Base-by-base conservation (phyloP, 2,113 vertebrate species). In the Sorex fumeus region DNA sequence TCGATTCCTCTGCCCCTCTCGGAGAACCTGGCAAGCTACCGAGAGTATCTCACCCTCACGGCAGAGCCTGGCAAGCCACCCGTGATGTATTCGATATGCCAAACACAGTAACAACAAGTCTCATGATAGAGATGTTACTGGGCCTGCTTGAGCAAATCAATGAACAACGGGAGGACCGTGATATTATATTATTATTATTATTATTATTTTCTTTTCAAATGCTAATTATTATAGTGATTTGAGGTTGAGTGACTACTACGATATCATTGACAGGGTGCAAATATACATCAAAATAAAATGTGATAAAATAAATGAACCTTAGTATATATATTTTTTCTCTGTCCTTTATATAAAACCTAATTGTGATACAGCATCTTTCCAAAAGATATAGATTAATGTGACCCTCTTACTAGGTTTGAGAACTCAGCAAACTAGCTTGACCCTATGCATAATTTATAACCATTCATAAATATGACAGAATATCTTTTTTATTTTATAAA, bases 241-340 rank as follows among this genome's bases (percentile, higher is more conserved):
- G 28, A 19, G 87, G 57, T 92, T 94, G 72, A 81, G 4, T 84
- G 43, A 45, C 64, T 62, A 92, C 84, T 89, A 85, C 47, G 28
- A 81, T 57, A 89, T 87, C 28, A 32, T 0, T 95, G 84, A 87
- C 12, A 90, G 18, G 57, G 90, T 88, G 84, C 43, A 8, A 27
- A 91, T 74, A 91, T 53, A 91, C n/a, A 82, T 87, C 70, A 62
- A 84, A 91, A 85, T 15, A 75, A 93, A 88, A 87, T 66, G 40
- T 50, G n/a, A 30, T 78, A 78, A 87, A 92, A 94, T 77, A 82
- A 82, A 7, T 60, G 40, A 92, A 27, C 81, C 36, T 66, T 25
- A 27, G 30, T 27, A 66, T 21, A 2, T 40, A n/a, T n/a, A 6
- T 88, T 71, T 47, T 80, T n/a, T 15, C 36, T 32, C 18, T 71